Evolutionary conservation across 1,140 invertebrate species (phyloP), one percentile per base, ranked within the genome.

Genomic region (Mycetomoellerius zeteki): DNA sequence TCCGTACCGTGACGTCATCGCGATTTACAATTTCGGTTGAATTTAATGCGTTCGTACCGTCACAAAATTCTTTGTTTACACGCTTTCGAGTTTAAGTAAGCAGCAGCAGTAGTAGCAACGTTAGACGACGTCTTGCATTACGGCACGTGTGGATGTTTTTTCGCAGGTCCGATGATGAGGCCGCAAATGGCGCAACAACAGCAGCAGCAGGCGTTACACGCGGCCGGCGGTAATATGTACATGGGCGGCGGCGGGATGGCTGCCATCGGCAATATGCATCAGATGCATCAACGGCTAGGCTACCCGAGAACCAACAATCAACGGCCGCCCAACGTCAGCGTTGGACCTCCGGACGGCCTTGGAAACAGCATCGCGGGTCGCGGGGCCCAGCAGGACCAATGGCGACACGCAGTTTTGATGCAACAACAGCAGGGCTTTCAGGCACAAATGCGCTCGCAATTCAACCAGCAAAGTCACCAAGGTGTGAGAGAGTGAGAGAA

Each of bases 351-450:
- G 47, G 94, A 95, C 54, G 91, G 92, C 77, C 90, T 95, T 64
- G 94, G 93, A 12, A 95, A 95, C 84, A 95, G 93, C 65, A 94
- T 95, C 30, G 91, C 92, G 4, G 93, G 92, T 77, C 93, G 95
- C 7, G 93, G 93, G 2, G 88, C 90, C 56, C 93, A 94, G 80
- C 94, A 94, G 75, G 97, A 97, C 2, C 37, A 43, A 91, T 97
- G 97, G 97, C 95, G 97, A 76, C 97, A 97, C 80, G 95, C 37
- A 1, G 37, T 97, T 87, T 94, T 97, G 90, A 96, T 97, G 95
- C 97, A 97, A 94, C 96, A 97, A 94, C 96, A 97, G 91, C 96
- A 96, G 71, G 95, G 94, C 90, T 96, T 96, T 92, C 95, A 94
- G 71, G 94, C 95, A 14, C 96, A 96, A 84, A 96, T 95, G 95